phyloP scores from a whole-genome alignment of 2,797 vertebrate species.

The Atherinosoma microstoma region DNA sequence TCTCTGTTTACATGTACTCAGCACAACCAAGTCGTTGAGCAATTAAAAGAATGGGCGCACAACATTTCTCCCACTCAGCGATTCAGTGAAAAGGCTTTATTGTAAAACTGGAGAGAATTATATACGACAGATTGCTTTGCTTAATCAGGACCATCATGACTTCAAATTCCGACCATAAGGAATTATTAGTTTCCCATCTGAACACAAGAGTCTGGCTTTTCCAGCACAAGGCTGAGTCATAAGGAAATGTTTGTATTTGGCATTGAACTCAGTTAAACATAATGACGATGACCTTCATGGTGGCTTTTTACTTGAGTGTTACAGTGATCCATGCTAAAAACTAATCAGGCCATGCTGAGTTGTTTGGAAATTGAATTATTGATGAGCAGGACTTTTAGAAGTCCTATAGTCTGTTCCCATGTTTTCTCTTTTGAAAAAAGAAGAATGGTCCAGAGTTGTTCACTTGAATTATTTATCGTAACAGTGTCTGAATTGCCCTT shows the following conservation, averaged over 20 bases:
- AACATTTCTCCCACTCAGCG: conserved; percentile 26
- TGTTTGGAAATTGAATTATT: conserved; percentile 37
- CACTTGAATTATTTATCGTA: conserved; percentile 36
- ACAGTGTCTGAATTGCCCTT: conserved; percentile 28
- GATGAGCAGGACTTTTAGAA: conserved; percentile 13
- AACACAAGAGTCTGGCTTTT: conserved; percentile 46
- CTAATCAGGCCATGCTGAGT: conserved; percentile 20
- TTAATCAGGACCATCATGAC: conserved; percentile 46
- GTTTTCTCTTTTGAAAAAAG: conserved; percentile 15
- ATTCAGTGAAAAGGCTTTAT: conserved; percentile 38
- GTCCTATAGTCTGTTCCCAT: neutral
- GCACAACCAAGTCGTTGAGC: conserved; percentile 48
- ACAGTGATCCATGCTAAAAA: conserved; percentile 40
- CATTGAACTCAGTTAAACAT: conserved; percentile 36
- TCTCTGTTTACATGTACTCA: conserved; percentile 19
- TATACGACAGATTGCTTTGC: conserved; percentile 42
- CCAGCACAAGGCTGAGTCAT: conserved; percentile 43
- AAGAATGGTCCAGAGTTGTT: conserved; percentile 27
- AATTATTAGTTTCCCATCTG: conserved; percentile 49
- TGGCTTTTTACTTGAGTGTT: conserved; percentile 35
- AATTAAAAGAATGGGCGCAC: conserved; percentile 53
- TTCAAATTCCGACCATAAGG: conserved; percentile 30
- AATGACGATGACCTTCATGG: conserved; percentile 51
- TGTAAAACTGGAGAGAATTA: conserved; percentile 48
- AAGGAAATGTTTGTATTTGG: conserved; percentile 54